Conservation (phyloP, 2,797 vertebrate genomes). For the Pseudochromis fuscus region DNA sequence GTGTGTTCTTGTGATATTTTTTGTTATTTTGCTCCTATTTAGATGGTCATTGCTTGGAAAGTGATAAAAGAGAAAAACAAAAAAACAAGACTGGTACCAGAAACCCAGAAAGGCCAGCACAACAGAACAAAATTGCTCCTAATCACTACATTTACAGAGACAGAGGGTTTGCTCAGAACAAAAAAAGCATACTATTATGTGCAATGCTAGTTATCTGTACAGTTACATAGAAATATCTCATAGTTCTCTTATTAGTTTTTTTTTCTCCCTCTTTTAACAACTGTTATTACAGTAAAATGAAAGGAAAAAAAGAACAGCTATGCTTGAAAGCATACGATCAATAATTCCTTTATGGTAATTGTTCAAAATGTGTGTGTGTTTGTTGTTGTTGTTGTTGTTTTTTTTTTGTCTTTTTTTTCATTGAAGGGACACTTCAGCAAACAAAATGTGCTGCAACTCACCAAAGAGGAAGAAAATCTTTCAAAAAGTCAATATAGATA, state of each 20-base stretch:
- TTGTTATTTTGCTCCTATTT: conserved; percentile 77
- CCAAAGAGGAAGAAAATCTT: conserved; percentile 85
- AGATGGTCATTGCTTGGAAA: conserved; percentile 78
- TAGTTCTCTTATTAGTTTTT: conserved; percentile 95
- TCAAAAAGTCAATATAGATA: conserved; percentile 87
- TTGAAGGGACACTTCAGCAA: conserved; percentile 85
- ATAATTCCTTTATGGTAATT: conserved; percentile 87
- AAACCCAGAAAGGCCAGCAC: conserved; percentile 92
- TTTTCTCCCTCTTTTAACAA: conserved; percentile 85
- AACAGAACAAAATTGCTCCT: conserved; percentile 89
- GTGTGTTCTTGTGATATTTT: conserved; percentile 74
- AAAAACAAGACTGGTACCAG: conserved; percentile 85
- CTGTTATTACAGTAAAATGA: conserved; percentile 93
- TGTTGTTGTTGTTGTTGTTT: conserved; percentile 36
- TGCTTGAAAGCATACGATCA: conserved; percentile 90
- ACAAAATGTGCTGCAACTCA: conserved; percentile 85
- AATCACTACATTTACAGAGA: conserved; percentile 97
- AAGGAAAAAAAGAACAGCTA: conserved; percentile 87
- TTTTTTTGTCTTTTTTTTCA: conserved; percentile 63
- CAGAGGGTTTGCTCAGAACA: conserved; percentile 90
- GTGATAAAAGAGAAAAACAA: conserved; percentile 70
- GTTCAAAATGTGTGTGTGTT: conserved; percentile 76
- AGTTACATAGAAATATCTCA: conserved; percentile 97
- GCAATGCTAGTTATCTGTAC: conserved; percentile 99
- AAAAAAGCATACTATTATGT: conserved; percentile 93